Base-by-base conservation (phyloP, 2,888 invertebrate genomes). In the Hyppa rectilinea region DNA sequence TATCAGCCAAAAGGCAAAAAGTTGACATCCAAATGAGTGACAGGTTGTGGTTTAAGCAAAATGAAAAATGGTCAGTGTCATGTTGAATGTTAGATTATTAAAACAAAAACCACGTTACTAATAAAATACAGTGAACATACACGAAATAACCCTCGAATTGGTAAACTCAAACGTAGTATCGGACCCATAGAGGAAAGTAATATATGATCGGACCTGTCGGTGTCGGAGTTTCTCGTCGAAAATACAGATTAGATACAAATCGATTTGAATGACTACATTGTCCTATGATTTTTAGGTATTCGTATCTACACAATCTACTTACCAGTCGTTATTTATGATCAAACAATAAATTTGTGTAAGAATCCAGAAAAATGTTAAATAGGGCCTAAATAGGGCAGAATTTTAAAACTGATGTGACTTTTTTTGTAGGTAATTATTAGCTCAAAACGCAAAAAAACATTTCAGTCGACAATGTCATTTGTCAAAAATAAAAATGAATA, bases 351-450 rank as follows among this genome's bases (percentile, higher is more conserved):
- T 84, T 84, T 83, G 61, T 71, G 36, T 56, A 58, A 45, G 61
- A 82, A 69, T 49, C 65, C 70, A 69, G 63, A 66, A 79, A 78
- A 66, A 20, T 62, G 63, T 43, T 29, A n/a, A 4, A 9, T 31
- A 53, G 4, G 14, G 53, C n/a, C 6, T n/a, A 40, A 58, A 7
- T 53, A 55, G 2, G 58, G 64, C 58, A 58, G 45, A 74, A 70
- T 71, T 78, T 76, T 65, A 66, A 67, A 82, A 78, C 59, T 68
- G 52, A 67, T 74, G 63, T 71, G 52, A 75, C 49, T 85, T 82
- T 83, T 85, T 84, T 80, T 80, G 74, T 74, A 74, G n/a, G n/a
- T n/a, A n/a, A n/a, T n/a, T n/a, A 61, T 68, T 64, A 80, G 34
- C 68, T 76, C 74, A 74, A 78, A 74, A 78, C 70, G 69, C 78